Evolutionary conservation across 2,113 vertebrate genomes (phyloP).

Genomic region (Recurvirostra avosetta): DNA sequence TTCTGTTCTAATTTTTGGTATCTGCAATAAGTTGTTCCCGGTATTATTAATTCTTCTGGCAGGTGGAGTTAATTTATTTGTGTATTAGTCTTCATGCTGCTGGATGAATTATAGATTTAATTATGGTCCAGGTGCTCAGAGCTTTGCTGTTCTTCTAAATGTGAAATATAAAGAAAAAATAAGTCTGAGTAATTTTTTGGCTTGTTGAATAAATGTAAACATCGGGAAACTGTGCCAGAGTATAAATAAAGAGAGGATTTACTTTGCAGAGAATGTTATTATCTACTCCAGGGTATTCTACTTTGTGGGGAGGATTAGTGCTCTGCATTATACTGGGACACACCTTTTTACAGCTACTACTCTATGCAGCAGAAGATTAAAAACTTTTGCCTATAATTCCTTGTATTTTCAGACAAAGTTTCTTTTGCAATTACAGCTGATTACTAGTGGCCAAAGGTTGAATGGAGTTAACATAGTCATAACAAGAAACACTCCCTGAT

Average conservation of each 20-base stretch:
- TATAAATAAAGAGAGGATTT: conserved; percentile 49
- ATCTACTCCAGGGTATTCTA: neutral
- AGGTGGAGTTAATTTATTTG: conserved; percentile 41
- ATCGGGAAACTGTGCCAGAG: neutral
- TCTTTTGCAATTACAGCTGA: neutral
- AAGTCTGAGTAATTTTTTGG: conserved; percentile 37
- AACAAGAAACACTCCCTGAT: neutral
- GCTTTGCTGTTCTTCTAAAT: neutral
- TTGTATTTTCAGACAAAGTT: conserved; percentile 13
- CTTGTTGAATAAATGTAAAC: conserved; percentile 31
- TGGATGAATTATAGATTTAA: conserved; percentile 53
- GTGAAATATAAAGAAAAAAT: conserved; percentile 29
- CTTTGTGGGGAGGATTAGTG: conserved; percentile 3
- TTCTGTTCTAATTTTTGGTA: neutral
- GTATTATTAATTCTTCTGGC: conserved; percentile 22
- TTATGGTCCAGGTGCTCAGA: conserved; percentile 37
- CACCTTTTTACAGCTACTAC: neutral
- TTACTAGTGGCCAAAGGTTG: neutral
- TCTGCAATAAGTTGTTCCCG: neutral
- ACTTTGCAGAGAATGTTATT: neutral
- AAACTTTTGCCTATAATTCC: neutral
- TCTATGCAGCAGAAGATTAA: neutral
- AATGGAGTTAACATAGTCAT: neutral
- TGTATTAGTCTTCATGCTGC: neutral
- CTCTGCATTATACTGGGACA: neutral